Base-by-base conservation (phyloP, 2,113 vertebrate species). In the Chionodraco myersi region DNA sequence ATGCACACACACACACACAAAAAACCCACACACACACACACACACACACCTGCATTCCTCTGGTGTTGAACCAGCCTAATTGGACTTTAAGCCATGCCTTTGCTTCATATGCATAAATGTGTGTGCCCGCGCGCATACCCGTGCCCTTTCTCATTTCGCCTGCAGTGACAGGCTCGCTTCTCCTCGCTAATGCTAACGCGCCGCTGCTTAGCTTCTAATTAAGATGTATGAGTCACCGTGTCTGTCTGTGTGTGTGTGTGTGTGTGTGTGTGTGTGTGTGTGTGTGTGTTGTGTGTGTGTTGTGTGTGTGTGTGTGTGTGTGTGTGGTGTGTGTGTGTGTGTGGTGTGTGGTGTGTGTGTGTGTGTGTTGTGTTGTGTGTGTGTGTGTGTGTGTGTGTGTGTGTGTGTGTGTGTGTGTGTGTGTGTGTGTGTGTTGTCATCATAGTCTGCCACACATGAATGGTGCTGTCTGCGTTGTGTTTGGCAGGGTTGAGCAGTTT, bases 151-250 rank as follows among this genome's bases (percentile, higher is more conserved):
- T 77, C 59, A 30, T 89, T 88, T 83, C 36, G 70, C 90, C 86
- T 80, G 75, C 88, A 72, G 79, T 90, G 92, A 92, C 91, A 92
- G 83, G 49, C 83, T 89, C 69, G 71, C 71, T 80, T 86, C 77
- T 84, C 77, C 77, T 84, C 44, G 26, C 84, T 86, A 85, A 92
- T 83, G 84, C 87, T 91, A 92, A 91, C 82, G 80, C 64, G 76
- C 74, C 54, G 89, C 82, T 75, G 85, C 82, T 92, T 88, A 90
- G 82, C 92, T 88, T 81, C 89, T 94, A 94, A 94, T 94, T 94
- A 94, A 94, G 93, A 94, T 88, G 87, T 91, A 93, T 94, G 94
- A 94, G 85, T 93, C 89, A 94, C 84, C 77, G 5, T 57, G 74
- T 58, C 53, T 54, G 52, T 11, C 52, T 48, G 62, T 15, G 45